Percentiles rank a stretch among this genome's conserved stretches.
These are phyloP conservation scores for Rhinichthys osculus DNA, from an alignment of 2,797 vertebrate species.

Conservation along the genomic window DNA sequence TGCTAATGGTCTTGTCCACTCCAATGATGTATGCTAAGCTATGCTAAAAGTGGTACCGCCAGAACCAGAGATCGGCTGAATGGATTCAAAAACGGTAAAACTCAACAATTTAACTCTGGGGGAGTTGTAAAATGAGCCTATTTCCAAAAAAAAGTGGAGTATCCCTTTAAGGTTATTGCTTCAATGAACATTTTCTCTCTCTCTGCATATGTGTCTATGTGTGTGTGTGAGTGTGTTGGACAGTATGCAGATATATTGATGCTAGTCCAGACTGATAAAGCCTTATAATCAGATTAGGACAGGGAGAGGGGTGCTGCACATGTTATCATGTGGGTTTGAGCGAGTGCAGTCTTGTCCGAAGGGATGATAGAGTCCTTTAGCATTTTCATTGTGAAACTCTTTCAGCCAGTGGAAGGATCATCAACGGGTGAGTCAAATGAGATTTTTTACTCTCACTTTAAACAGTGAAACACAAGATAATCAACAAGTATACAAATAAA, in stretches of 20 bases:
- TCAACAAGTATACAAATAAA: conserved; percentile 15
- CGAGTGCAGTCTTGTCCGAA: conserved; percentile 1
- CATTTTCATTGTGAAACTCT: conserved; percentile 48
- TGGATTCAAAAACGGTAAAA: no score
- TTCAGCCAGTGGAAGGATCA: conserved; percentile 33
- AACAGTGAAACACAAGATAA: background rate
- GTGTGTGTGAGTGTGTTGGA: conserved; percentile 56
- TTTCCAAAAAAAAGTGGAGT: no score
- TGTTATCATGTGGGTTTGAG: conserved; percentile 24
- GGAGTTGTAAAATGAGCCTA: no score
- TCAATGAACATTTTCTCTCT: background rate
- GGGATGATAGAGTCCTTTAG: conserved; percentile 22
- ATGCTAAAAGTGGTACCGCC: no score
- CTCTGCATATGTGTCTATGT: background rate
- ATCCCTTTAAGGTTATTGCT: conserved; percentile 22
- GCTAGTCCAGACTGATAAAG: conserved; percentile 73
- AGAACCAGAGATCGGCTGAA: no score
- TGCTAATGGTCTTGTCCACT: no score
- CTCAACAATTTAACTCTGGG: no score
- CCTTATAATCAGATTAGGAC: conserved; percentile 77
- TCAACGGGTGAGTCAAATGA: conserved; percentile 26
- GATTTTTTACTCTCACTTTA: background rate
- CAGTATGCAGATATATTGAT: conserved; percentile 74
- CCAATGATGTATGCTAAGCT: no score
- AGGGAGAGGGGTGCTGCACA: conserved; percentile 56